Percentiles rank a stretch among this genome's conserved stretches.
Conservation (phyloP, 2,113 vertebrate species). For the Dipodomys ordii region DNA sequence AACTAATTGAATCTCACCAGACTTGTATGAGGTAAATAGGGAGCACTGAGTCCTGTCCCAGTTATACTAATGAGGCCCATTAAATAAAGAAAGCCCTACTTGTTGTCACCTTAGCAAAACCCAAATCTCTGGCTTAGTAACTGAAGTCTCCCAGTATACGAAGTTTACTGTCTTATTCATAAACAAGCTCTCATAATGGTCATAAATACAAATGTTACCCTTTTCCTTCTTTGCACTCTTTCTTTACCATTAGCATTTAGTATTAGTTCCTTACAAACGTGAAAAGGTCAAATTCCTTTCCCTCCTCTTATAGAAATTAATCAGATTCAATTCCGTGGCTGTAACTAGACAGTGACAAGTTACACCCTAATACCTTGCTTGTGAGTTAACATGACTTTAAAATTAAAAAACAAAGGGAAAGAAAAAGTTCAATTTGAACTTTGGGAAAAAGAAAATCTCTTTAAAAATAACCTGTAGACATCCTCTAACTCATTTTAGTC, state of each 20-base stretch:
- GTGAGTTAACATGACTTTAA: background rate
- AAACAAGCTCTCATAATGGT: background rate
- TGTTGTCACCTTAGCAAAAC: conserved; percentile 24
- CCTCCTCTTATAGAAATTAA: conserved; percentile 30
- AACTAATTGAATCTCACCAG: conserved; percentile 70
- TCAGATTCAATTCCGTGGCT: background rate
- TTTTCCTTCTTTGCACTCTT: background rate
- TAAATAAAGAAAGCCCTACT: conserved; percentile 45
- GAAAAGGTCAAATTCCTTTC: conserved; percentile 19
- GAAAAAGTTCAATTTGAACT: background rate
- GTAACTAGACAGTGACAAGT: background rate
- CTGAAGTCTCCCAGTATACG: background rate
- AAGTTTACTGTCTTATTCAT: background rate
- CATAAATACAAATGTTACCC: background rate
- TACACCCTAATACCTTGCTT: background rate
- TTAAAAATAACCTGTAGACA: conserved; percentile 1
- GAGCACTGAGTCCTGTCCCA: conserved; percentile 14
- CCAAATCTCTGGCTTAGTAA: conserved; percentile 49
- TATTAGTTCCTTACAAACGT: conserved; percentile 13
- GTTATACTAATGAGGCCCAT: conserved; percentile 55
- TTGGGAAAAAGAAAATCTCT: background rate
- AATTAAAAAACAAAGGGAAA: too few species aligned
- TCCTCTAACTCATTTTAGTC: background rate
- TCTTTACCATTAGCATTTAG: background rate
- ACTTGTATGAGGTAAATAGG: conserved; percentile 45